Base-by-base conservation (phyloP, 2,888 invertebrate genomes). In the Opisthograptis luteolata region DNA sequence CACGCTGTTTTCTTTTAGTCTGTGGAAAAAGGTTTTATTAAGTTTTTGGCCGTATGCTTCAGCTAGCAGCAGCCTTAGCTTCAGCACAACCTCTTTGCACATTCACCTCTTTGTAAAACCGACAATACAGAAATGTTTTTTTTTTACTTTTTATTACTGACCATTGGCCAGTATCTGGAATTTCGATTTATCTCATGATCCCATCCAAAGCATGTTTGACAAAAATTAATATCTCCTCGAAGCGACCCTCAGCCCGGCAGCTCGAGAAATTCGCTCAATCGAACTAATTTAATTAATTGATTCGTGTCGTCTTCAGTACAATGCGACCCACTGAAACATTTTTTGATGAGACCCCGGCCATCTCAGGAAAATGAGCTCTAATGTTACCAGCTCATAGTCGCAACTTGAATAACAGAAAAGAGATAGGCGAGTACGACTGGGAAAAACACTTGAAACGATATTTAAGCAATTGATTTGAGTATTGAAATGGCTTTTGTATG, bases 251-350 rank as follows among this genome's bases (percentile, higher is more conserved):
- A 31, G 35, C 36, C 27, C 46, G 55, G 39, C 35, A 44, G 22
- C 24, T 41, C 46, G 53, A 48, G 62, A 61, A 64, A 68, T 71
- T 68, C 70, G 74, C 72, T 70, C 66, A 70, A 73, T 73, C 72
- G 70, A 69, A 71, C 70, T 73, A 79, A 82, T 84, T 73, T 70
- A 77, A 75, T 81, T 79, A 82, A 84, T 81, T 75, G 76, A 73
- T 71, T 68, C 69, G 63, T 70, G 75, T 70, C 75, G 67, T 69
- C 70, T 68, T 56, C 62, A 67, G 66, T 27, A 37, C 52, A 65
- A 66, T 66, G 62, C 48, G 62, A 48, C 49, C 43, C 52, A 51
- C 58, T 52, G 22, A 65, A n/a, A 60, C 46, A 60, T 53, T 59
- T 53, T 42, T 39, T 45, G 52, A 51, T 50, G 46, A 51, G 19